Percentiles rank a stretch among this genome's conserved stretches.
phyloP scores from a whole-genome alignment of 2,797 vertebrate genomes.

The Botia kubotai region DNA sequence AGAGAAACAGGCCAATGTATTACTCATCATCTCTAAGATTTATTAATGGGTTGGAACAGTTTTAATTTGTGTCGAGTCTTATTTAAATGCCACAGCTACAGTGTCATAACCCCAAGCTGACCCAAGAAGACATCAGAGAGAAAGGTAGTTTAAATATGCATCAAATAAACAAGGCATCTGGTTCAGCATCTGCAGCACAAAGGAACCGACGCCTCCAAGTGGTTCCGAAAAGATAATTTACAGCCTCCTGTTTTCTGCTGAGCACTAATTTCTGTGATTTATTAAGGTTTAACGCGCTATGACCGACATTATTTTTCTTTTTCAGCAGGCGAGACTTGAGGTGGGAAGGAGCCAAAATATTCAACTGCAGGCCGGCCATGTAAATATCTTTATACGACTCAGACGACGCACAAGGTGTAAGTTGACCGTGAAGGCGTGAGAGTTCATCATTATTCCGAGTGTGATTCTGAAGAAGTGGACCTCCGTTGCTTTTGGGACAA shows the following conservation, averaged over 20 bases:
- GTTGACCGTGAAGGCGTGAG: not conserved
- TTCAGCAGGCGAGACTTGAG: constrained; percentile 12
- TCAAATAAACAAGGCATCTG: constrained; percentile 53
- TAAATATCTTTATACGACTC: constrained; percentile 28
- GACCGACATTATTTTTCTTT: constrained; percentile 19
- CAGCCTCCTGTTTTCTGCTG: constrained; percentile 35
- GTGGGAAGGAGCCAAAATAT: constrained; percentile 30
- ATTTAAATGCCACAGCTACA: constrained; percentile 58
- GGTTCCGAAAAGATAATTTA: constrained; percentile 39
- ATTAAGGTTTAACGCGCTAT: constrained; percentile 51
- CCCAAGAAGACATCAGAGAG: constrained; percentile 30
- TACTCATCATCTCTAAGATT: constrained; percentile 61
- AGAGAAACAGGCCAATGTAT: constrained; percentile 59
- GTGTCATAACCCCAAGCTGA: constrained; percentile 36
- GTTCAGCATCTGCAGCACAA: constrained; percentile 43
- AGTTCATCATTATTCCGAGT: not conserved
- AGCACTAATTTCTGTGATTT: constrained; percentile 49
- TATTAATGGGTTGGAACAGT: constrained; percentile 51
- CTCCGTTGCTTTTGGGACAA: not conserved
- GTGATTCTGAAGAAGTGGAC: constrained; percentile 17
- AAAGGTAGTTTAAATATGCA: constrained; percentile 52
- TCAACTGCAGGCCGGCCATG: constrained; percentile 3
- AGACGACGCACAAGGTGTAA: constrained; percentile 19
- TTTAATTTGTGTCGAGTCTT: constrained; percentile 57
- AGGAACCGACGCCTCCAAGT: constrained; percentile 37